Conservation (phyloP, 2,113 vertebrate species). For the Lampris megalopsis region DNA sequence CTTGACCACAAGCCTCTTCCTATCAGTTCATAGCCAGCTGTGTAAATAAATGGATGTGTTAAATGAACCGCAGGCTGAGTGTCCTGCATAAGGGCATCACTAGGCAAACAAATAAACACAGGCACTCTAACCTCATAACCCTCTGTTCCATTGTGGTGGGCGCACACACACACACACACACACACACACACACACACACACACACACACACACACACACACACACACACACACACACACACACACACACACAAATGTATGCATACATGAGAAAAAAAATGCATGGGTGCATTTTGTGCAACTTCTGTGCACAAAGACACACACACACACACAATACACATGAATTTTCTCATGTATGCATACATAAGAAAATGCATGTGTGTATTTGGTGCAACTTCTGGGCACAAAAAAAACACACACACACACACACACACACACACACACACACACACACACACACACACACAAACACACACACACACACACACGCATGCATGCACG, state of each 20-base stretch:
- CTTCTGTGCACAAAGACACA: not conserved
- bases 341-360: not conserved
- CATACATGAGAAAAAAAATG: too few species aligned
- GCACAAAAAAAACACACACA: not conserved
- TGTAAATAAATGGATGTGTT: constrained; percentile 75
- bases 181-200: constrained; percentile 20
- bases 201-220: constrained; percentile 21
- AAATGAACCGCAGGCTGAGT: constrained; percentile 59
- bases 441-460: not conserved
- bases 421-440: constrained; percentile 4
- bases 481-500: constrained; percentile 20
- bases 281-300: too few species aligned
- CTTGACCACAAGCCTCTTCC: constrained; percentile 57
- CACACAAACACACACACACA: constrained; percentile 8
- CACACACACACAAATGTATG: not conserved
- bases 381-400: not conserved
- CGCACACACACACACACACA: not conserved
- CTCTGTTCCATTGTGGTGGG: constrained; percentile 61
- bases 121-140: constrained; percentile 60
- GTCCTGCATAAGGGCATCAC: constrained; percentile 71
- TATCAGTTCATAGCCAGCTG: constrained; percentile 78
- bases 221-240: not conserved
- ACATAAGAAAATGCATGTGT: not conserved
- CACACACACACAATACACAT: not conserved
- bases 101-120: constrained; percentile 79